Evolutionary conservation across 2,113 vertebrate genomes (phyloP), one percentile per base, ranked within the genome.

Genomic region (Odontophorus gujanensis): DNA sequence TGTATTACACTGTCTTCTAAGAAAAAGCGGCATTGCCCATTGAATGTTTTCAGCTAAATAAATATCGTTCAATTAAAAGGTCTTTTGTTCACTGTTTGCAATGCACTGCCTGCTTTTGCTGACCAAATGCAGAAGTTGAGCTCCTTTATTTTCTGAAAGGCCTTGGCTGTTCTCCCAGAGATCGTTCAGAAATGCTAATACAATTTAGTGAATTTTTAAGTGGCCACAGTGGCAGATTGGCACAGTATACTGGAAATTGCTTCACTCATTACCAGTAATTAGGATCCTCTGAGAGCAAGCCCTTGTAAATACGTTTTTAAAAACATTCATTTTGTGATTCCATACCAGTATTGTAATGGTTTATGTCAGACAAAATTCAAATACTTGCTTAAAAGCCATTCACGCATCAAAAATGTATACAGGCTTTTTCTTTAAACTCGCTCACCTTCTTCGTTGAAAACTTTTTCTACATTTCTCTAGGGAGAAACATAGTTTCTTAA

Each of bases 91-190:
- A 42, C 38, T 28, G 8, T 76, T 88, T 71, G 36, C 73, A 87
- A 47, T 82, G 17, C 12, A 11, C 45, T 57, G 48, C 48, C 71
- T 65, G 57, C 15, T 92, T 85, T 83, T 92, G 19, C 30, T 76
- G 76, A 84, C 61, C 48, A 68, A 75, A 72, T 83, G 32, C 61
- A 92, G 88, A 72, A 80, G 58, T 2, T 84, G 65, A 83, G 21
- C 48, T 76, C 18, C 20, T 65, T 50, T 53, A 53, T 53, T 50
- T 5, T 3, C 85, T 45, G 63, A 25, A 93, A 68, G 26, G 38
- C 59, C 34, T 95, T 94, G 87, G 86, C 89, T 92, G 38, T 76
- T 94, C 45, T 96, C 90, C 93, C 57, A 76, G 51, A 68, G 77
- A 85, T 84, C 65, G 62, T 87, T 95, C 50, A 88, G 73, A 91